Evolutionary conservation across 2,113 vertebrate species (phyloP), one percentile per base, ranked within the genome.

Genomic region (Centropristis striata): DNA sequence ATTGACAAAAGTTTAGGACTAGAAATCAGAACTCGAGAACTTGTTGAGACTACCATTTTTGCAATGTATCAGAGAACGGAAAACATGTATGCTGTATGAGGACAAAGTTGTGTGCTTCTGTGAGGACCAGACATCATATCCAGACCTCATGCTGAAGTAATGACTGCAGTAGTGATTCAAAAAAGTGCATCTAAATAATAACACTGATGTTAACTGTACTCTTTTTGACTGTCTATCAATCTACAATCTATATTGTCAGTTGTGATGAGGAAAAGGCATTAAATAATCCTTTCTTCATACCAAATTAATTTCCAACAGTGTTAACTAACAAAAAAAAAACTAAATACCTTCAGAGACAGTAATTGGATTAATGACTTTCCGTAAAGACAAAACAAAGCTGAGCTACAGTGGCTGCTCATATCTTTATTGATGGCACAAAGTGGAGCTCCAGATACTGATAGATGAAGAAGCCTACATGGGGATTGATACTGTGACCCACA

Each of bases 161-260:
- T 73, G 71, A 60, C 14, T 37, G 50, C 16, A 23, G 42, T 46
- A 18, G 36, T 27, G 41, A 42, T 21, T 53, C 18, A 14, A 37
- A 51, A 51, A 83, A 71, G 74, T 79, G 86, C 20, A 9, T 71
- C 1, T 58, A 61, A 80, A 41, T n/a, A 64, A 5, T 15, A 27
- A 81, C 28, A 69, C 27, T 68, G 61, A 69, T 47, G 1, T 15
- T 61, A 44, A 49, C 21, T 66, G 25, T 59, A 28, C 39, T 27
- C 32, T 32, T 25, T 46, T 2, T 23, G 6, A 49, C 32, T 4
- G 15, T 69, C 77, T 7, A 63, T 61, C 6, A 4, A 47, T 44
- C 13, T 15, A 9, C 6, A 4, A 47, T 44, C 13, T 15, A 9
- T 60, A 25, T 20, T 4, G n/a, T 58, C 36, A 65, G 25, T 51